Evolutionary conservation across 2,797 vertebrate genomes (phyloP).

Genomic region (Pyrocephalus nanus): DNA sequence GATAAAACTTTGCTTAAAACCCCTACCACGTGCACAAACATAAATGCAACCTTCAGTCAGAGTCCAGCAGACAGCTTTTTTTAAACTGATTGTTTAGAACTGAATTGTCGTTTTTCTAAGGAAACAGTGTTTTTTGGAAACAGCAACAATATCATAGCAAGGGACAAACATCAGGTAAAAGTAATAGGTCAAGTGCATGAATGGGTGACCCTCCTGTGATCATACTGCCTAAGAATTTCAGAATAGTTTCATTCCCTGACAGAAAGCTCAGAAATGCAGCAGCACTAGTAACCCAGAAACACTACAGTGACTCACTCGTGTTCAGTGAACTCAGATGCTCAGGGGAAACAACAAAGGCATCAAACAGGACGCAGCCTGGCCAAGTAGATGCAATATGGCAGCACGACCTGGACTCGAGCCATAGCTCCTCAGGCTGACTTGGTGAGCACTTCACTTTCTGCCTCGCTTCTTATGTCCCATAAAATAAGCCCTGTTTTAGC

Average conservation of each 20-base stretch:
- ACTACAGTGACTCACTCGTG: background rate
- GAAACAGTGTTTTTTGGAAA: background rate
- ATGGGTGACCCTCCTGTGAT: background rate
- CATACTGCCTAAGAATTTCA: background rate
- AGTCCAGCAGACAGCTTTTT: background rate
- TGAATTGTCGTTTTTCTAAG: background rate
- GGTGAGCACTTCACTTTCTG: background rate
- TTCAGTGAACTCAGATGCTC: background rate
- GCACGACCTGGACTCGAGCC: background rate
- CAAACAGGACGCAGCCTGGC: background rate
- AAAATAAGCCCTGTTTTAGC: background rate
- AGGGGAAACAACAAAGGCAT: background rate
- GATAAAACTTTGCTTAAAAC: background rate
- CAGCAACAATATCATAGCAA: background rate
- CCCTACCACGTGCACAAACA: background rate
- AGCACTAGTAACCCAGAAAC: background rate
- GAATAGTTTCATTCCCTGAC: background rate
- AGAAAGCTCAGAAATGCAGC: background rate
- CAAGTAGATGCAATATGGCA: background rate
- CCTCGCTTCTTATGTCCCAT: background rate
- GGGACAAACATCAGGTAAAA: background rate
- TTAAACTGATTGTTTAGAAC: background rate
- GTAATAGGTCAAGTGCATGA: background rate
- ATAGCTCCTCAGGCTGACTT: background rate
- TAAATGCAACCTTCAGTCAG: constrained; percentile 2